These are phyloP conservation scores for Calliopum simillimum DNA, from an alignment of 2,888 invertebrate genomes.

Conservation along the genomic window DNA sequence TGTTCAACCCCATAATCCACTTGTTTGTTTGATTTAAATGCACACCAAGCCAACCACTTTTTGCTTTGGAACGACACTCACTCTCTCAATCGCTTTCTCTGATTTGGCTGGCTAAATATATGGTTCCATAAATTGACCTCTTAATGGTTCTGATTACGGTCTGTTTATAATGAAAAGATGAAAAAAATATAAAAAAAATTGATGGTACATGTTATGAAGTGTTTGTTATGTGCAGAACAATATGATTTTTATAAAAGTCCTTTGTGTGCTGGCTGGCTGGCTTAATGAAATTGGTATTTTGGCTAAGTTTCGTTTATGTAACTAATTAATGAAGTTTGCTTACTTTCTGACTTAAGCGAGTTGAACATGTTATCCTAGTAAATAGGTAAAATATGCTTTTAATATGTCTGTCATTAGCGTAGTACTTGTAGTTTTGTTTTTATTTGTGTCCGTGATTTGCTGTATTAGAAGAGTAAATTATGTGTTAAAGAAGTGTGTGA, in stretches of 20 bases:
- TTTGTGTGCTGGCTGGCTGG: not conserved
- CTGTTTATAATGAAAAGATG: no score
- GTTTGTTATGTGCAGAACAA: constrained; percentile 16
- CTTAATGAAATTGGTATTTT: no score
- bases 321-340: no score
- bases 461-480: not conserved
- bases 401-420: no score
- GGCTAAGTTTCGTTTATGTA: no score
- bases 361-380: no score
- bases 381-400: no score
- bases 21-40: constrained; percentile 54
- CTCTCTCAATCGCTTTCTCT: not conserved
- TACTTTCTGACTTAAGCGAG: no score
- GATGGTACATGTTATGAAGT: constrained; percentile 17
- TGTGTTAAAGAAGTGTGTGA: not conserved
- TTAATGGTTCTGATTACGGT: constrained; percentile 21
- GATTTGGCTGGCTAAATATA: constrained; percentile 29
- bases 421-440: no score
- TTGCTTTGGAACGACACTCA: not conserved
- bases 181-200: not conserved
- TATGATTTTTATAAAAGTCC: constrained; percentile 8
- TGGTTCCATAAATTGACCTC: constrained; percentile 50
- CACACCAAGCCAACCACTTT: not conserved
- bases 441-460: no score
- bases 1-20: constrained; percentile 55